These are phyloP conservation scores for Formica exsecta DNA, from an alignment of 1,140 invertebrate species.

Conservation along the genomic window DNA sequence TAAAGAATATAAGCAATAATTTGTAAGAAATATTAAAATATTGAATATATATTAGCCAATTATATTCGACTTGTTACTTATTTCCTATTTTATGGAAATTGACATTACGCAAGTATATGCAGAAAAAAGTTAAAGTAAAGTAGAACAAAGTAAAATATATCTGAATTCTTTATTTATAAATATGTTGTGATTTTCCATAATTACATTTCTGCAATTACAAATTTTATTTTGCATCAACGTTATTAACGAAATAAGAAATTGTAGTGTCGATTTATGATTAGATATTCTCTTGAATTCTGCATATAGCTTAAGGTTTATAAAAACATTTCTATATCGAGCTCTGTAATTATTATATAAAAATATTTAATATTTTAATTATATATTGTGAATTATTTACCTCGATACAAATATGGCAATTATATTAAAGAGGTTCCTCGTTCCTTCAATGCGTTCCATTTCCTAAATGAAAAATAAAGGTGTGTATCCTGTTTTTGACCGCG, in stretches of 20 bases:
- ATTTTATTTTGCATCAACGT: not conserved
- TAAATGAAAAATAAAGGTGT: slow-evolving; percentile 43
- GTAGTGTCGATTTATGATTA: not conserved
- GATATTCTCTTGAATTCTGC: not conserved
- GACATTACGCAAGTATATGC: not conserved
- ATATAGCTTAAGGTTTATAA: not conserved
- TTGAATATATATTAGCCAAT: slow-evolving; percentile 13
- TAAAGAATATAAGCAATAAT: not conserved
- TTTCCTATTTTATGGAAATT: not conserved
- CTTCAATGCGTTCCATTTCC: not conserved
- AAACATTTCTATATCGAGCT: not conserved
- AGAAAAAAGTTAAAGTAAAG: not conserved
- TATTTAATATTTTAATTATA: not conserved
- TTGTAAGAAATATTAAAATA: not conserved
- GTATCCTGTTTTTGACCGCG: not conserved
- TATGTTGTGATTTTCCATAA: not conserved
- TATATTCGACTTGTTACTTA: not conserved
- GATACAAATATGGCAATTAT: not conserved
- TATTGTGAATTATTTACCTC: not conserved
- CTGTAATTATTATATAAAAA: slow-evolving; percentile 1
- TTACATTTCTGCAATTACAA: not conserved
- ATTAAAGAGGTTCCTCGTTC: not conserved
- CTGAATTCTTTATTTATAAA: not conserved
- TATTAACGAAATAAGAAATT: not conserved
- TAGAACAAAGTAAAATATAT: no score